These are phyloP conservation scores for Solenodon paradoxus DNA, from an alignment of 2,113 vertebrate genomes.

Conservation along the genomic window DNA sequence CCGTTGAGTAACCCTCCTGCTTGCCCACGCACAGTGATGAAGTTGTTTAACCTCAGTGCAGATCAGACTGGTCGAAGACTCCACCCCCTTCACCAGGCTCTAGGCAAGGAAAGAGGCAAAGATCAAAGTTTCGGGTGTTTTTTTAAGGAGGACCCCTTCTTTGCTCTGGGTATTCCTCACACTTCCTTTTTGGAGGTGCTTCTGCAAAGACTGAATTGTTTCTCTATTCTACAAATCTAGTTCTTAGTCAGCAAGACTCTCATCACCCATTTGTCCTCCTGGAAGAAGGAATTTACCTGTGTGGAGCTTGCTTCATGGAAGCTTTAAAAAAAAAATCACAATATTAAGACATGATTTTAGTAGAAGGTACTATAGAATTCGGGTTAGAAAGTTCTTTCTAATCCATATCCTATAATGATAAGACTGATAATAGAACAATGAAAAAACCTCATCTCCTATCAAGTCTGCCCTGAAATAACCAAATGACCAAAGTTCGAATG, in stretches of 20 bases:
- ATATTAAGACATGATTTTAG: not conserved
- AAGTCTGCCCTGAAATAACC: not conserved
- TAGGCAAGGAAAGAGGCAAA: slow-evolving; percentile 58
- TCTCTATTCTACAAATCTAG: slow-evolving; percentile 48
- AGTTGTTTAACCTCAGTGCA: slow-evolving; percentile 64
- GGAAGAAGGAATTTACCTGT: not conserved
- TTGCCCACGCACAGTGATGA: slow-evolving; percentile 59
- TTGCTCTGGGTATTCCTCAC: slow-evolving; percentile 49
- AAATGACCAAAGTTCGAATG: not conserved
- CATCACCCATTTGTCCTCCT: not conserved
- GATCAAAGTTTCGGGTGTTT: slow-evolving; percentile 76
- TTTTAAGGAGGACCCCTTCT: slow-evolving; percentile 5
- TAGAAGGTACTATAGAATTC: not conserved
- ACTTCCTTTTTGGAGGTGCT: slow-evolving; percentile 49
- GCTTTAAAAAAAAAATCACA: not conserved
- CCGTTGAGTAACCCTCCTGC: slow-evolving; percentile 9
- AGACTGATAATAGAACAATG: not conserved
- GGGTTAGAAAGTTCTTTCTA: not conserved
- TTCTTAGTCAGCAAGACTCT: not conserved
- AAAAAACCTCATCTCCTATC: not conserved
- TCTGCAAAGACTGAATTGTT: not conserved
- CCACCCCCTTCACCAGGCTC: slow-evolving; percentile 63
- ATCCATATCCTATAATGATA: not conserved
- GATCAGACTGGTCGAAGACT: slow-evolving; percentile 67
- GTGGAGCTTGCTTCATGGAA: not conserved